Conservation (phyloP, 2,797 vertebrate species). For the Cossypha caffra region DNA sequence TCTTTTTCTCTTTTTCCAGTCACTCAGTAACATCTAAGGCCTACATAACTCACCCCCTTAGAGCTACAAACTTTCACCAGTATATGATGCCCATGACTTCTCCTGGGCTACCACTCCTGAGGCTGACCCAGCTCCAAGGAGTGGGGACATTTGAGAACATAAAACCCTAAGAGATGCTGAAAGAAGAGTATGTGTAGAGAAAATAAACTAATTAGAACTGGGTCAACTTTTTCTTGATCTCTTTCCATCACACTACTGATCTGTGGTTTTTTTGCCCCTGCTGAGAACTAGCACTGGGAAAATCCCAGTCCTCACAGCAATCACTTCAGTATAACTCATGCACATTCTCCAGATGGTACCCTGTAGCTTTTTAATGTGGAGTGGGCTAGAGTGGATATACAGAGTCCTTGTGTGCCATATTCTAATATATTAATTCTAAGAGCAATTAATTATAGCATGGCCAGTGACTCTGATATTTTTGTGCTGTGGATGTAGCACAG, state of each 20-base stretch:
- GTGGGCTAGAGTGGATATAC: not conserved
- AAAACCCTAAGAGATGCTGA: not conserved
- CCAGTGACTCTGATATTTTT: not conserved
- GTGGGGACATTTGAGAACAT: not conserved
- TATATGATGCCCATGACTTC: not conserved
- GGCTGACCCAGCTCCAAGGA: not conserved
- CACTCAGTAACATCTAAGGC: not conserved
- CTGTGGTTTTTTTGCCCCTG: not conserved
- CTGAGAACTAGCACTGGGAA: not conserved
- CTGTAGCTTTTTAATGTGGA: not conserved
- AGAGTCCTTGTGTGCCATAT: not conserved
- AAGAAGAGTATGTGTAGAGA: not conserved
- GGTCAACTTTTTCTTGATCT: not conserved
- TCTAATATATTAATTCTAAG: not conserved
- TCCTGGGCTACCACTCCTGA: not conserved
- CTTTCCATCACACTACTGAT: not conserved
- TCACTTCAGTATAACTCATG: not conserved
- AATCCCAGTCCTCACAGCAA: not conserved
- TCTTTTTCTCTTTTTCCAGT: not conserved
- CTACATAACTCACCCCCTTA: not conserved
- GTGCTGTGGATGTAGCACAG: not conserved
- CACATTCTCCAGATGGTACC: fast-evolving
- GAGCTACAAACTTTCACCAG: not conserved
- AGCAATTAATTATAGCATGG: not conserved
- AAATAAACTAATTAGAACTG: not conserved